These are phyloP conservation scores for Rattus rattus DNA, from an alignment of 2,113 vertebrate species.

Conservation along the genomic window DNA sequence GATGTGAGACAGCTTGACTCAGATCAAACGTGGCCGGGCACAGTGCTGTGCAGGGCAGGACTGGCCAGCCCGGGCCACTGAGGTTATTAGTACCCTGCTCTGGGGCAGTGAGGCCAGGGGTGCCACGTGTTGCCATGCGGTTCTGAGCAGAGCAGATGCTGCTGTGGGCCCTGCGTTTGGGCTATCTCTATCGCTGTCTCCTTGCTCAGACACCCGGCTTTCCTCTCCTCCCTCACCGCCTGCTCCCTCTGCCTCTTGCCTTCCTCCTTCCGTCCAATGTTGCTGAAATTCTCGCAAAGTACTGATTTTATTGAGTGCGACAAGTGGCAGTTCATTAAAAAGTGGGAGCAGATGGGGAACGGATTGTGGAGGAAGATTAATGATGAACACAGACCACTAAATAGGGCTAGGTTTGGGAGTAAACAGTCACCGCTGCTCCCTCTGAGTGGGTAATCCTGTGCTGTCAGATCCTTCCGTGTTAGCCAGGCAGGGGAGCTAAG, in stretches of 20 bases:
- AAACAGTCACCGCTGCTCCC: slow-evolving; percentile 84
- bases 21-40: slow-evolving; percentile 78
- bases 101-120: slow-evolving; percentile 72
- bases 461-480: slow-evolving; percentile 82
- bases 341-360: slow-evolving; percentile 88
- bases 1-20: slow-evolving; percentile 77
- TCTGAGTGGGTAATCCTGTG: slow-evolving; percentile 81
- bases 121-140: background rate
- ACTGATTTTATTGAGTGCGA: slow-evolving; percentile 88
- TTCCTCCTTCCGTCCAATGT: slow-evolving; percentile 36
- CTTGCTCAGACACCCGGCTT: slow-evolving; percentile 6
- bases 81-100: slow-evolving; percentile 79
- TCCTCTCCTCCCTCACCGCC: background rate
- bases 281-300: slow-evolving; percentile 76
- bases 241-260: background rate
- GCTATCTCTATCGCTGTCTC: background rate
- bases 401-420: slow-evolving; percentile 85
- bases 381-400: slow-evolving; percentile 87
- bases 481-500: slow-evolving; percentile 69
- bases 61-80: slow-evolving; percentile 34
- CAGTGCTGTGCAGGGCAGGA: slow-evolving; percentile 1
- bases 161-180: slow-evolving; percentile 27
- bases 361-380: slow-evolving; percentile 89
- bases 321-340: slow-evolving; percentile 90
- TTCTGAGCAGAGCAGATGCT: background rate